Conservation (phyloP, 2,797 vertebrate genomes). For the Onychomys torridus region DNA sequence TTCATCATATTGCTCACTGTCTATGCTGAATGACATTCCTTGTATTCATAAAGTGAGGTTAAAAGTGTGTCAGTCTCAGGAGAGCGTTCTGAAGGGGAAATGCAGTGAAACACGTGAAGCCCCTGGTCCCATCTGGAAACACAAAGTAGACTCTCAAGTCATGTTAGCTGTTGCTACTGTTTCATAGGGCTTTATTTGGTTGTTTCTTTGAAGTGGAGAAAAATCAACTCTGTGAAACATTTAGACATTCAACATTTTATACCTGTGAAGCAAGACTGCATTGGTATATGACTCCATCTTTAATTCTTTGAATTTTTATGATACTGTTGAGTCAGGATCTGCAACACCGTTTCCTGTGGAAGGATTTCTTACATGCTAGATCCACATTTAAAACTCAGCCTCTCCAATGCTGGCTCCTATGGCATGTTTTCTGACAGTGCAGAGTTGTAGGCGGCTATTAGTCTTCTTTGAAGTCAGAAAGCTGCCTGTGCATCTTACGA, state of each 20-base stretch:
- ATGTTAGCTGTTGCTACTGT: background rate
- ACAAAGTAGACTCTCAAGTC: background rate
- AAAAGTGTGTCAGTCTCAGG: background rate
- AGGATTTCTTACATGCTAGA: background rate
- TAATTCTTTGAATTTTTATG: background rate
- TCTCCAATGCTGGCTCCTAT: background rate
- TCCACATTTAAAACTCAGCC: background rate
- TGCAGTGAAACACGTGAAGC: background rate
- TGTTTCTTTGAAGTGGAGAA: background rate
- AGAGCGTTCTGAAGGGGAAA: background rate
- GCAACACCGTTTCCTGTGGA: background rate
- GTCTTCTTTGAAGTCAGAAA: background rate
- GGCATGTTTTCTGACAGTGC: background rate
- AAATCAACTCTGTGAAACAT: background rate
- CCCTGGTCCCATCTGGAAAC: fast-evolving
- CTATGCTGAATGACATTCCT: background rate
- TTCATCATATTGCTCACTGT: background rate
- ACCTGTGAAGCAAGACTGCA: background rate
- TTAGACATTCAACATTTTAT: background rate
- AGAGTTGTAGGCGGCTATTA: background rate
- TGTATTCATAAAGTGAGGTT: background rate
- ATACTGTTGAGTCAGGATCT: background rate
- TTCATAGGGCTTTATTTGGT: background rate
- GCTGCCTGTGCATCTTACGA: background rate
- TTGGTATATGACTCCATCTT: background rate